Conservation (phyloP, 2,888 invertebrate genomes). For the Caenorhabditis sp. region DNA sequence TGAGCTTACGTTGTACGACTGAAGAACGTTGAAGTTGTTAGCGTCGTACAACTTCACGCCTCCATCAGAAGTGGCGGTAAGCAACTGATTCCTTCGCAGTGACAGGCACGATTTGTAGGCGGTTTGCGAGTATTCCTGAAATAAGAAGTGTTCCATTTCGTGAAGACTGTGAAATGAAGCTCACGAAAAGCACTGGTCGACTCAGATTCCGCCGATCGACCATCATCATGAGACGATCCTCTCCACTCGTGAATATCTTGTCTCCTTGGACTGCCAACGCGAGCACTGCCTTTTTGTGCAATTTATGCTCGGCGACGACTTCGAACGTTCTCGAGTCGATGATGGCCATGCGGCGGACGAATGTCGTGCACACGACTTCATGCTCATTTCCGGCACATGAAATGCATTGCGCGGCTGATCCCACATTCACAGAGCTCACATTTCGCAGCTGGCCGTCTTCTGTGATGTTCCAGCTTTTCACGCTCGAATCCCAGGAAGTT, state of each 20-base stretch:
- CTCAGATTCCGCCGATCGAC: slow-evolving; percentile 52
- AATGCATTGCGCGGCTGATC: slow-evolving; percentile 53
- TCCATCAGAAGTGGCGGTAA: slow-evolving; percentile 43
- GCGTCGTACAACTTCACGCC: slow-evolving; percentile 45
- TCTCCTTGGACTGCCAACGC: slow-evolving; percentile 48
- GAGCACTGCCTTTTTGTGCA: slow-evolving; percentile 53
- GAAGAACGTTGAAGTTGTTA: slow-evolving; percentile 30
- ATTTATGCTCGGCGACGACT: slow-evolving; percentile 33
- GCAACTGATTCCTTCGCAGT: slow-evolving; percentile 32
- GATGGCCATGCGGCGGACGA: slow-evolving; percentile 31
- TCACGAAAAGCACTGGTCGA: slow-evolving; percentile 32
- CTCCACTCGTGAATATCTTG: slow-evolving; percentile 53
- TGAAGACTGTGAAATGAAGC: neutral
- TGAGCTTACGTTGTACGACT: slow-evolving; percentile 27
- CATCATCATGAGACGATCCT: slow-evolving; percentile 57
- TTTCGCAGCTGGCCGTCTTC: slow-evolving; percentile 21
- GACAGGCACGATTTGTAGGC: slow-evolving; percentile 44
- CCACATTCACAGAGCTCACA: slow-evolving; percentile 23
- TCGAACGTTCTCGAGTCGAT: slow-evolving; percentile 33
- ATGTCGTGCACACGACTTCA: slow-evolving; percentile 52
- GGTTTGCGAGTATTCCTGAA: slow-evolving; percentile 32
- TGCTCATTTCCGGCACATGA: slow-evolving; percentile 9
- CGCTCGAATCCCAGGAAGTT: slow-evolving; percentile 52
- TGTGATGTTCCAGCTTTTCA: slow-evolving; percentile 43
- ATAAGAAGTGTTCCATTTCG: neutral